Evolutionary conservation across 2,888 invertebrate species (phyloP).

Genomic region (Cheiracanthium punctorium): DNA sequence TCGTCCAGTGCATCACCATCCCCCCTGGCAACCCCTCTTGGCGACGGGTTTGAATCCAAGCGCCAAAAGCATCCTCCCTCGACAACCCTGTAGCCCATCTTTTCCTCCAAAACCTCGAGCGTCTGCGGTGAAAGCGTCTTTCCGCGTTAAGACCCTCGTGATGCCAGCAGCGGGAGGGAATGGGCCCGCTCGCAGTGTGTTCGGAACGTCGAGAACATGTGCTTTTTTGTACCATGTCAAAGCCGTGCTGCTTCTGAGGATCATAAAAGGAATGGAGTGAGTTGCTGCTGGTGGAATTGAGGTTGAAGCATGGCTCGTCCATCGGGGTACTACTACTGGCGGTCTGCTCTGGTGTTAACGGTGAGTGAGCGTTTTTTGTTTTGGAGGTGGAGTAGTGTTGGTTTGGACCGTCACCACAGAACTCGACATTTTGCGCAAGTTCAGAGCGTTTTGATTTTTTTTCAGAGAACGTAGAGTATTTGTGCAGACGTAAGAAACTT

Average conservation of each 20-base stretch:
- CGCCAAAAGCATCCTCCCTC: too few relatives aligned
- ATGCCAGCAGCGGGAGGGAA: not conserved
- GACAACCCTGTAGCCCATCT: not conserved
- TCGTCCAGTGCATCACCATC: too few relatives aligned
- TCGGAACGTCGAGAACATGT: not conserved
- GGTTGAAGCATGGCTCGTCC: not conserved
- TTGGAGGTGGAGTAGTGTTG: too few relatives aligned
- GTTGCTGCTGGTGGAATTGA: not conserved
- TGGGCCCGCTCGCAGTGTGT: not conserved
- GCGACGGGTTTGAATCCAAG: too few relatives aligned
- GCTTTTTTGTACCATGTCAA: not conserved
- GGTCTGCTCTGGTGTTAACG: not conserved
- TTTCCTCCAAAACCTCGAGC: not conserved
- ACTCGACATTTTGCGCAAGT: too few relatives aligned
- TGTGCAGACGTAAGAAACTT: too few relatives aligned
- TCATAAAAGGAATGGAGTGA: not conserved
- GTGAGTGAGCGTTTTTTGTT: not conserved
- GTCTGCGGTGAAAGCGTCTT: not conserved
- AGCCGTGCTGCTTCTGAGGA: not conserved
- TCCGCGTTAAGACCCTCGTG: not conserved
- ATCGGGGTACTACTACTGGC: not conserved
- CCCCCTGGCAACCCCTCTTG: too few relatives aligned
- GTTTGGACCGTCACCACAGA: too few relatives aligned
- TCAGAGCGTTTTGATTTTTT: too few relatives aligned
- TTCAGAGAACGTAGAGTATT: too few relatives aligned